Evolutionary conservation across 2,113 vertebrate species (phyloP).

Genomic region (Edolisoma coerulescens): DNA sequence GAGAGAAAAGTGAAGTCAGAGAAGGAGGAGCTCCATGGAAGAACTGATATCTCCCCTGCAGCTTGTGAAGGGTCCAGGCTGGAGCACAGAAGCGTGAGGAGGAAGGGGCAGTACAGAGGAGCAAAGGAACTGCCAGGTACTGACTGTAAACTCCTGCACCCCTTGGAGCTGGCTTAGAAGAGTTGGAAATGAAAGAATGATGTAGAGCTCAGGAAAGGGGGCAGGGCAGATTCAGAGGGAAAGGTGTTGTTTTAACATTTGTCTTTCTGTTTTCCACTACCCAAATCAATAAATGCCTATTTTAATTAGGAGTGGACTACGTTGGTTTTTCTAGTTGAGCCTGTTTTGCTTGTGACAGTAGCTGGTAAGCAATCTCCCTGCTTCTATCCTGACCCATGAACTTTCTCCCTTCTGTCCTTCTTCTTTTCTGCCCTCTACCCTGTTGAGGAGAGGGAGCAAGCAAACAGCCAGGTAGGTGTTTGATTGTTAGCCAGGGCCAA

Average conservation of each 20-base stretch:
- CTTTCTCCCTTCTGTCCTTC: not conserved
- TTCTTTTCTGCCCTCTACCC: not conserved
- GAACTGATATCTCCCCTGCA: not conserved
- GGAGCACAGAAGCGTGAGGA: not conserved
- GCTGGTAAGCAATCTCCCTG: not conserved
- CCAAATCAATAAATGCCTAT: not conserved
- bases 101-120: not conserved
- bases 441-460: not conserved
- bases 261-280: not conserved
- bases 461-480: not conserved
- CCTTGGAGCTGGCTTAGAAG: not conserved
- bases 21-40: not conserved
- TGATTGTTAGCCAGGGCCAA: not conserved
- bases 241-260: not conserved
- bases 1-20: not conserved
- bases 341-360: not conserved
- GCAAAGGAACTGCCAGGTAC: not conserved
- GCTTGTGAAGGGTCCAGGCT: too few species aligned
- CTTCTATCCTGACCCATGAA: not conserved
- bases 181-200: not conserved
- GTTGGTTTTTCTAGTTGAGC: not conserved
- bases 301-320: not conserved
- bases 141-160: not conserved
- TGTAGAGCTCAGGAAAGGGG: not conserved
- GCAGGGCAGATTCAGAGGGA: too few species aligned